Conservation (phyloP, 2,888 invertebrate species). For the Strigamia maritima region DNA sequence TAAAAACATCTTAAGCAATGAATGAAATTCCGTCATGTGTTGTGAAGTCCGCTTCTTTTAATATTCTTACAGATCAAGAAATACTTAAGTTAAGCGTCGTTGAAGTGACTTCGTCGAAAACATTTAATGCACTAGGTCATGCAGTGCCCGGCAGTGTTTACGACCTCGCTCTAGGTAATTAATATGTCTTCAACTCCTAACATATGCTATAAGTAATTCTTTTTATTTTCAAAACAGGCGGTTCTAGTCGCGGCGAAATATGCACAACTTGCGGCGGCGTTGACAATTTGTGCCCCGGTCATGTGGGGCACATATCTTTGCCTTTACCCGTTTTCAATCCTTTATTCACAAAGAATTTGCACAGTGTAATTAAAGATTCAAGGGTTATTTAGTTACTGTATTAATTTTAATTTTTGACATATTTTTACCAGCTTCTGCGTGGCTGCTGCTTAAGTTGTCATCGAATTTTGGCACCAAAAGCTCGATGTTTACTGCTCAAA, state of each 20-base stretch:
- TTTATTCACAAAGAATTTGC: constrained; percentile 73
- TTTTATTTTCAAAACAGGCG: constrained; percentile 49
- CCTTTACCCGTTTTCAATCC: constrained; percentile 88
- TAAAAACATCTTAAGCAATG: neutral
- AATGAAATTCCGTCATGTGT: neutral
- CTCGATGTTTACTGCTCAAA: constrained; percentile 57
- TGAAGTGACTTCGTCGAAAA: constrained; percentile 71
- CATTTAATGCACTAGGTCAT: constrained; percentile 79
- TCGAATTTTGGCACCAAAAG: constrained; percentile 46
- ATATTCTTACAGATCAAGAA: constrained; percentile 72
- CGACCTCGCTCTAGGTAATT: constrained; percentile 71
- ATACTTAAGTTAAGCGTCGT: constrained; percentile 74
- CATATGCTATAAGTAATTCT: neutral
- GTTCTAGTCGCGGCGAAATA: constrained; percentile 60
- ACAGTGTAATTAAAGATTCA: constrained; percentile 54
- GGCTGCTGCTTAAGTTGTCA: constrained; percentile 56
- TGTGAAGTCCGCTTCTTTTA: constrained; percentile 50
- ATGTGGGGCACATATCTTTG: constrained; percentile 90
- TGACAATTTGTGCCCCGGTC: constrained; percentile 76
- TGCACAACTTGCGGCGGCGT: constrained; percentile 76
- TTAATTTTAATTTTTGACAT: constrained; percentile 38
- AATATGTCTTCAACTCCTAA: no score
- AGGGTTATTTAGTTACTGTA: neutral
- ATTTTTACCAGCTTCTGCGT: constrained; percentile 51
- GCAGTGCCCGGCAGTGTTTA: constrained; percentile 83